These are phyloP conservation scores for Anolis sagrei DNA, from an alignment of 2,113 vertebrate species.

Conservation along the genomic window DNA sequence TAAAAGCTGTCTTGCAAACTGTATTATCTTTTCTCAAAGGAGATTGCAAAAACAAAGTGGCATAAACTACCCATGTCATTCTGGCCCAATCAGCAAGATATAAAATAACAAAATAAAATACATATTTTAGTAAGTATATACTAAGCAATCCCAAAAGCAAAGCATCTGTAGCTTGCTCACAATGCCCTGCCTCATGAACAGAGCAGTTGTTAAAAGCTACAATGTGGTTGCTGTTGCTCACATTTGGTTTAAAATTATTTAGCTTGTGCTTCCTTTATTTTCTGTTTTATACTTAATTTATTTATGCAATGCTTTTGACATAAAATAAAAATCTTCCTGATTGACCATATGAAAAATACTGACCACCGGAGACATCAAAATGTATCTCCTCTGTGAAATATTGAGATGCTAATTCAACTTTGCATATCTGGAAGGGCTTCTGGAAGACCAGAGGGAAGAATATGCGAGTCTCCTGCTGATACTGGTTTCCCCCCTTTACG, in stretches of 20 bases:
- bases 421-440: neutral
- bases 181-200: no score
- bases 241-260: no score
- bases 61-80: neutral
- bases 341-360: neutral
- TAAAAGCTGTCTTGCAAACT: constrained; percentile 1
- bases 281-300: no score
- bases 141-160: neutral
- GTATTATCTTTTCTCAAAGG: constrained; percentile 29
- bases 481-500: neutral
- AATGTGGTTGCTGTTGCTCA: no score
- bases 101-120: neutral
- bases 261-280: no score
- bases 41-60: neutral
- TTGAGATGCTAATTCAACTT: neutral
- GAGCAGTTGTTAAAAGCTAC: no score
- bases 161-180: no score
- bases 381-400: neutral
- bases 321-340: no score
- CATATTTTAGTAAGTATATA: neutral
- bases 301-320: no score
- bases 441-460: neutral
- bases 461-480: no score
- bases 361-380: neutral
- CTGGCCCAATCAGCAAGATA: neutral